phyloP scores from a whole-genome alignment of 2,888 invertebrate species.

The Drosophila prostipennis region DNA sequence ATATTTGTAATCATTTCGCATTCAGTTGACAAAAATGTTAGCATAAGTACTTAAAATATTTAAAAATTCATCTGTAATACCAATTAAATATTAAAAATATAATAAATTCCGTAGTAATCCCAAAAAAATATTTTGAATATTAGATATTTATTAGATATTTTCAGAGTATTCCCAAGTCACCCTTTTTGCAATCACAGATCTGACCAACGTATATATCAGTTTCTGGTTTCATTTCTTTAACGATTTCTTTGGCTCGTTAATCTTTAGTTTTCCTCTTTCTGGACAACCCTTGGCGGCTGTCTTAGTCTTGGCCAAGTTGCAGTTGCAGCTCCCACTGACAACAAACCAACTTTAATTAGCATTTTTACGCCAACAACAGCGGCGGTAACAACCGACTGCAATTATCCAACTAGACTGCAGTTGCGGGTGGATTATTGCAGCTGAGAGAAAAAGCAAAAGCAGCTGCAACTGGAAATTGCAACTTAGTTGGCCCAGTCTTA shows the following conservation, averaged over 20 bases:
- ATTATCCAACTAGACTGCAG: conserved; percentile 64
- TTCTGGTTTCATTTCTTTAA: conserved; percentile 65
- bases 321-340: conserved; percentile 43
- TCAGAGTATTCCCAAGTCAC: conserved; percentile 10
- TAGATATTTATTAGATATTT: no score
- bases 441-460: conserved; percentile 13
- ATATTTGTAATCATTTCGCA: no score
- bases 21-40: no score
- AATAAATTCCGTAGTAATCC: no score
- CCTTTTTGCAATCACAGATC: background rate
- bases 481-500: conserved; percentile 52
- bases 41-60: no score
- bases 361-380: conserved; percentile 69
- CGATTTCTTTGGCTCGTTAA: conserved; percentile 76
- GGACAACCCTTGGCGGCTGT: conserved; percentile 62
- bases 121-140: no score
- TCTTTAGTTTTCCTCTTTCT: conserved; percentile 52
- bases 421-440: conserved; percentile 64
- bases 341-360: conserved; percentile 76
- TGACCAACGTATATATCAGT: conserved; percentile 23
- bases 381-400: conserved; percentile 53
- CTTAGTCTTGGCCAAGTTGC: conserved; percentile 10
- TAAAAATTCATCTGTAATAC: no score
- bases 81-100: no score
- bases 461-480: conserved; percentile 37